A percentile compares a stretch with the other conserved stretches of the same genome.
phyloP scores from a whole-genome alignment of 2,888 invertebrate species.

The Luffia ferchaultella region DNA sequence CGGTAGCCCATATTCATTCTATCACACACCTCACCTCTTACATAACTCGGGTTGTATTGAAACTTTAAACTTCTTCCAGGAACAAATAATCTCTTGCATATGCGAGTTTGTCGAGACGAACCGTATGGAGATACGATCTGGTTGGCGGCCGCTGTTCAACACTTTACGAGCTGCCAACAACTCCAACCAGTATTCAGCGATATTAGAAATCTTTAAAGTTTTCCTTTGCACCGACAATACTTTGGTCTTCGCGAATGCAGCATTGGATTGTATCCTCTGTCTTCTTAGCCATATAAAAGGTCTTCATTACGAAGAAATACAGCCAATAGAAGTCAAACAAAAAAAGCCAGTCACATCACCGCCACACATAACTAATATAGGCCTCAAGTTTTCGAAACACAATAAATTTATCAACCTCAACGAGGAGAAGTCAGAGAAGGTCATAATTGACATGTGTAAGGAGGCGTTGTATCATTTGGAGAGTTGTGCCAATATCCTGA shows the following conservation, averaged over 20 bases:
- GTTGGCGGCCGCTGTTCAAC: conserved; percentile 96
- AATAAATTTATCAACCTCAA: conserved; percentile 54
- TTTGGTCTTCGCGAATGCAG: conserved; percentile 92
- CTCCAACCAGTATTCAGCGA: conserved; percentile 74
- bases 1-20: too few relatives aligned
- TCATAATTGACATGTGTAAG: conserved; percentile 70
- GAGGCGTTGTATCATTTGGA: conserved; percentile 87
- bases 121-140: conserved; percentile 91
- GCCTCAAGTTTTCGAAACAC: conserved; percentile 51
- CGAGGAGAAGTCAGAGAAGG: conserved; percentile 54
- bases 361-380: conserved; percentile 39
- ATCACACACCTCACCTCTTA: too few relatives aligned
- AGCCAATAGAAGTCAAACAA: conserved; percentile 47
- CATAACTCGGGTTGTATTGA: too few relatives aligned
- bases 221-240: conserved; percentile 94
- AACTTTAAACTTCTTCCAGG: conserved; percentile 70
- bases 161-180: conserved; percentile 88
- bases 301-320: conserved; percentile 66
- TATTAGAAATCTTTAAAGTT: conserved; percentile 91
- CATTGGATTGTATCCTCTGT: conserved; percentile 92
- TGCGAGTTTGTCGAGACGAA: conserved; percentile 97
- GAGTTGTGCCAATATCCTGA: conserved; percentile 86
- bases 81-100: conserved; percentile 91
- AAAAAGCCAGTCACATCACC: conserved; percentile 33
- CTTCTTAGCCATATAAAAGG: conserved; percentile 80